phyloP scores from a whole-genome alignment of 2,888 invertebrate genomes.

The Rhagium mordax region DNA sequence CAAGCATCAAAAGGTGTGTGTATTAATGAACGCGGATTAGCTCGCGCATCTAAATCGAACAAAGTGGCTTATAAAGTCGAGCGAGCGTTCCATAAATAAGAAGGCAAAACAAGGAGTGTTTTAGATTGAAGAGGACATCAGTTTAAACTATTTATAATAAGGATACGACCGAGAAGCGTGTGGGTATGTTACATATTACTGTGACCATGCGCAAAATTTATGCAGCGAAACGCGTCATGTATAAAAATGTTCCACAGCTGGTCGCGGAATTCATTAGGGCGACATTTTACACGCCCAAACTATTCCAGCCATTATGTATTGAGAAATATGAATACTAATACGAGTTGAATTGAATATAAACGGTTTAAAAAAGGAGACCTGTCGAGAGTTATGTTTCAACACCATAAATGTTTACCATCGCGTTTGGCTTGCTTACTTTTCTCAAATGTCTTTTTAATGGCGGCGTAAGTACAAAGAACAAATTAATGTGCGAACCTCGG shows the following conservation, averaged over 20 bases:
- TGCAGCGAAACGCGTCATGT: slow-evolving; percentile 59
- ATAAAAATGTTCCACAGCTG: slow-evolving; percentile 65
- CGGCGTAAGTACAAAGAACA: slow-evolving; percentile 17
- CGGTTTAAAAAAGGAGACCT: slow-evolving; percentile 15
- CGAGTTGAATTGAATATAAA: slow-evolving; percentile 55
- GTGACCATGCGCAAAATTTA: slow-evolving; percentile 58
- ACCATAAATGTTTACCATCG: slow-evolving; percentile 26
- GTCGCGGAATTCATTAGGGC: slow-evolving; percentile 65
- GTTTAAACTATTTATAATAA: slow-evolving; percentile 51
- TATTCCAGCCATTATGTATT: slow-evolving; percentile 62
- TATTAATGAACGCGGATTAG: slow-evolving; percentile 52
- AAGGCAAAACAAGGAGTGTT: slow-evolving; percentile 34
- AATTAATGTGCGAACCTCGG: background rate
- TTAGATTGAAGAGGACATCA: slow-evolving; percentile 46
- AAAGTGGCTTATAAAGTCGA: slow-evolving; percentile 35
- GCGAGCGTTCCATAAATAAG: slow-evolving; percentile 35
- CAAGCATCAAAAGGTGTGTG: slow-evolving; percentile 44
- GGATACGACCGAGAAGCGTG: slow-evolving; percentile 31
- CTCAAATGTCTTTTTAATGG: slow-evolving; percentile 46
- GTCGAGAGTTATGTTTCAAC: slow-evolving; percentile 38
- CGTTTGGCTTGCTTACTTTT: slow-evolving; percentile 18
- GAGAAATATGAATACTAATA: slow-evolving; percentile 64
- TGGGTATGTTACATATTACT: slow-evolving; percentile 53
- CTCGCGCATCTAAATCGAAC: slow-evolving; percentile 36
- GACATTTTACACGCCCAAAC: slow-evolving; percentile 66